Percentiles rank a stretch among this genome's conserved stretches.
Evolutionary conservation across 2,797 vertebrate genomes (phyloP).

Genomic region (Dendrocincla tyrannina): DNA sequence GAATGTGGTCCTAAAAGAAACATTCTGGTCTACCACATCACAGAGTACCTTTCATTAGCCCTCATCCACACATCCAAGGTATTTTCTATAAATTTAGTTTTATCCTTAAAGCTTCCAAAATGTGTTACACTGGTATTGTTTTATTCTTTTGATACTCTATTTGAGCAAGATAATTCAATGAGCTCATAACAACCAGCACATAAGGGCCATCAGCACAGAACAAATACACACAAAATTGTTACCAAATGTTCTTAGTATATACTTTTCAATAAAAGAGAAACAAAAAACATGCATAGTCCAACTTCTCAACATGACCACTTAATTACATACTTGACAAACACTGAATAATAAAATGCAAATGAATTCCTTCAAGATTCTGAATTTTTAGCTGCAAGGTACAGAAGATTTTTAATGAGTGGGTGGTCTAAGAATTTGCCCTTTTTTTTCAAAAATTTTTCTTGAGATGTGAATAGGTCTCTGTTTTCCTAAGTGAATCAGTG

Average conservation of each 20-base stretch:
- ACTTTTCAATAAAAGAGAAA: constrained; percentile 40
- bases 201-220: constrained; percentile 20
- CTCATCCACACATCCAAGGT: neutral
- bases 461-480: constrained; percentile 47
- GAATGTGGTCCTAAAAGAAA: neutral
- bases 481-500: constrained; percentile 36
- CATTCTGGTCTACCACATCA: neutral
- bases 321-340: constrained; percentile 45
- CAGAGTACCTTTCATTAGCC: neutral
- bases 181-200: neutral
- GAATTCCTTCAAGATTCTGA: constrained; percentile 6
- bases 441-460: constrained; percentile 34
- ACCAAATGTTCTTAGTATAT: constrained; percentile 49
- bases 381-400: constrained; percentile 7
- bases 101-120: neutral
- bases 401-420: constrained; percentile 27
- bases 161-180: neutral
- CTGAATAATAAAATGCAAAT: constrained; percentile 26
- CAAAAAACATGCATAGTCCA: neutral
- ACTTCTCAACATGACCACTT: constrained; percentile 30
- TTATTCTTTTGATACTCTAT: neutral
- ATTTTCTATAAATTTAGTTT: neutral
- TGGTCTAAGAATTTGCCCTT: constrained; percentile 53
- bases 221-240: constrained; percentile 39
- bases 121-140: neutral